Evolutionary conservation across 2,113 vertebrate genomes (phyloP), one percentile per base, ranked within the genome.

Genomic region (Sialia sialis): DNA sequence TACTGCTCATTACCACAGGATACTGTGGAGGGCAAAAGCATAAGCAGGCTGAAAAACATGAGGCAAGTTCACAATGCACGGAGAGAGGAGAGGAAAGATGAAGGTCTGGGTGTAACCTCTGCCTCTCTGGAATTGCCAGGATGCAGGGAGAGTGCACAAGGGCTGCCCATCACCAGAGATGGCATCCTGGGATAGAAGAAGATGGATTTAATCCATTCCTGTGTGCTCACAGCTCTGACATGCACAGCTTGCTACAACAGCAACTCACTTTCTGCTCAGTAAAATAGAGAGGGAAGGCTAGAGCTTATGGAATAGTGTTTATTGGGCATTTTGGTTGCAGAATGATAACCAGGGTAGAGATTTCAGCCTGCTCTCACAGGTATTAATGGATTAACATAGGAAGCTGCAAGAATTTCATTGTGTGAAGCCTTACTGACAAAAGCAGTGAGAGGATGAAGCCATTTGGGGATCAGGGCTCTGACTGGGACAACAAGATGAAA

Each of bases 341-440:
- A 67, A 56, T 88, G 60, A 86, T 88, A 91, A 76, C 56, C 44
- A 41, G 60, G 74, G 52, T 80, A 75, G 85, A 87, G 92, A 70
- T 92, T 90, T 93, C 79, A 86, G 64, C 48, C 58, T 77, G 56
- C 30, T 94, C 44, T 88, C 72, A 23, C 51, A 88, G 82, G 56
- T 83, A 94, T 94, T 95, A 88, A 86, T 95, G 79, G 92, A 95
- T 95, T 95, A 96, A 90, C 60, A 51, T 10, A 80, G 52, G 69
- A 84, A 59, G 64, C 84, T 78, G 87, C 48, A 85, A 67, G 60
- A 55, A 86, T 79, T 93, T 38, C 43, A 41, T 90, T 91, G 67
- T 91, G 55, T 67, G 79, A 88, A 93, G 60, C 68, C 27, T 88
- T 67, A 16, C 41, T 88, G 87, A 70, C 56, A 91, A 96, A 94